phyloP scores from a whole-genome alignment of 30 jellyfish, hydroid and myxozoan species.

The Catostylus mosaicus region DNA sequence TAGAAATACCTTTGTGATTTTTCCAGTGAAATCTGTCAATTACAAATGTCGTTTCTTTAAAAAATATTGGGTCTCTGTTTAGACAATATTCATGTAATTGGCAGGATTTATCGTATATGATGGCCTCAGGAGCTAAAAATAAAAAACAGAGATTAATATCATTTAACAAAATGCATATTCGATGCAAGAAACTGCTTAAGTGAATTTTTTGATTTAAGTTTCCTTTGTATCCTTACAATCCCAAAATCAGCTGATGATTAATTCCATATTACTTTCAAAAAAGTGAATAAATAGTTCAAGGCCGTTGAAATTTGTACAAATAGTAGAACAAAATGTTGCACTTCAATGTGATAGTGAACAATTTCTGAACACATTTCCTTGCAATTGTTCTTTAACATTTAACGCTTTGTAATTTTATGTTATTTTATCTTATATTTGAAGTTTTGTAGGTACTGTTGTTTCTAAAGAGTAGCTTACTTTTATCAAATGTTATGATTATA shows the following conservation, averaged over 20 bases:
- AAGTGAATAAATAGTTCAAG: neutral
- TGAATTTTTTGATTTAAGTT: too few species aligned
- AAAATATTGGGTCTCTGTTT: constrained; percentile 23
- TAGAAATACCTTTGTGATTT: constrained; percentile 11
- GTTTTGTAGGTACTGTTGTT: neutral
- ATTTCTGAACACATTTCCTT: neutral
- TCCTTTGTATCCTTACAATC: neutral
- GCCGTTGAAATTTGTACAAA: neutral
- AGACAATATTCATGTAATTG: constrained; percentile 21
- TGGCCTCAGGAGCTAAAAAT: constrained; percentile 15
- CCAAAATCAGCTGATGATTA: neutral
- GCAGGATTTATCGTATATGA: constrained; percentile 33
- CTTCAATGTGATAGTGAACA: too few species aligned
- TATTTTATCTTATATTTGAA: neutral
- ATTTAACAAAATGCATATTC: too few species aligned
- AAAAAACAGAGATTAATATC: neutral
- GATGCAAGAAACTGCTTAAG: too few species aligned
- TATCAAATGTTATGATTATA: neutral
- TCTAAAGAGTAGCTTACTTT: neutral
- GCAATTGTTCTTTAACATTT: neutral
- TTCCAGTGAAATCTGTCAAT: constrained; percentile 52
- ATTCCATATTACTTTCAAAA: too few species aligned
- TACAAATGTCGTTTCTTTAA: neutral
- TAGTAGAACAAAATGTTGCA: too few species aligned
- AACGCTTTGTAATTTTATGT: neutral